Percentiles rank a stretch among this genome's conserved stretches.
Evolutionary conservation across 92 coral and sea anemone species (phyloP).

Genomic region (Muricea muricata): DNA sequence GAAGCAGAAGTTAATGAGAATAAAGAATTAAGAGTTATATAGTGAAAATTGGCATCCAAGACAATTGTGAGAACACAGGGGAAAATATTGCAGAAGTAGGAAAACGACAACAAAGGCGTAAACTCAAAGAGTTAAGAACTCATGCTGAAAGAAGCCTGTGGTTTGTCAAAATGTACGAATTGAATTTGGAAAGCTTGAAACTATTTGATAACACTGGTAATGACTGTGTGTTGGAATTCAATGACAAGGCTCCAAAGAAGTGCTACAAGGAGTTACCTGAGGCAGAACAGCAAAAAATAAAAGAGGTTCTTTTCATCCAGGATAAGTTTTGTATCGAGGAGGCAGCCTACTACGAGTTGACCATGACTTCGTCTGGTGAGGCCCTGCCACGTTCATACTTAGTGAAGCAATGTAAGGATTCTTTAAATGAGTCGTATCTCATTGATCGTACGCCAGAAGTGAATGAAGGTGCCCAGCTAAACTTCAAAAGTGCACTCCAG

Average conservation of each 20-base stretch:
- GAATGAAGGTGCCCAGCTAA: constrained; percentile 26
- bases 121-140: background rate
- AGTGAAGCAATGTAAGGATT: constrained; percentile 1
- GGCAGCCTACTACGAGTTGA: constrained; percentile 69
- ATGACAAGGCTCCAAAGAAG: constrained; percentile 15
- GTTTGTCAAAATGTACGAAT: constrained; percentile 57
- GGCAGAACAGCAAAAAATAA: constrained; percentile 58
- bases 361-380: constrained; percentile 58
- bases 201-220: constrained; percentile 37
- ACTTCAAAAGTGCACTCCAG: constrained; percentile 13
- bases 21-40: background rate
- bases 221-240: constrained; percentile 9
- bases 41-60: background rate
- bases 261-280: constrained; percentile 57
- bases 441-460: constrained; percentile 2
- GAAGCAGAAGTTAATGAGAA: background rate
- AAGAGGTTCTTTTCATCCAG: constrained; percentile 51
- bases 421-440: background rate
- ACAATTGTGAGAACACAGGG: background rate
- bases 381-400: constrained; percentile 1
- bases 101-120: background rate
- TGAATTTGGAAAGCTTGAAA: constrained; percentile 34
- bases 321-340: constrained; percentile 75
- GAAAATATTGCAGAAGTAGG: too few species aligned
- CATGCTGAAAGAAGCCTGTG: background rate